Base-by-base conservation (phyloP, 1,140 invertebrate species). In the Philotrypesis tridentata region DNA sequence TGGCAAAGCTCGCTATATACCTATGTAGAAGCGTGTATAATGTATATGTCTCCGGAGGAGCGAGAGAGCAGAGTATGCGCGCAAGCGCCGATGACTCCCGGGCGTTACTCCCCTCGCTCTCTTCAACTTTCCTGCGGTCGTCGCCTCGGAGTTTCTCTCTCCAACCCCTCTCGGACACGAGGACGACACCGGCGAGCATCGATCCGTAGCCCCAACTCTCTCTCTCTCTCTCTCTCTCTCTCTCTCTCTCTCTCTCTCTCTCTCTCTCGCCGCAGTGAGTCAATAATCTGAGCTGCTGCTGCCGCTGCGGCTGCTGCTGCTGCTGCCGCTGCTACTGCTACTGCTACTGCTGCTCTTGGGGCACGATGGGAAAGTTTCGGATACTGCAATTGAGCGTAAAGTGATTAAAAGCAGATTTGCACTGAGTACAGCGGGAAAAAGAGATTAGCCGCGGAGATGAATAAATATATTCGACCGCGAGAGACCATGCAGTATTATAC, bases 31-130 rank as follows among this genome's bases (percentile, higher is more conserved):
- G 33, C 9, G 9, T 37, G 9, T 37, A 37, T 37, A 37, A 48
- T 17, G 17, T 48, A 21, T 43, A 33, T 73, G 33, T 72, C 78
- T 31, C 68, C 27, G 73, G 60, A 27, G 33, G n/a, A n/a, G 29
- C 3, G 70, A 48, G 40, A 25, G 25, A 40, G 0, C 60, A 84
- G 85, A 87, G 33, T 37, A 9, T 87, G 88, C 88, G 90, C 90
- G 89, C 89, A 89, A 89, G 90, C 90, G 71, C 68, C 71, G 60
- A 43, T 33, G 61, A 73, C 55, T 40, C 78, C 86, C 84, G 84
- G 86, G 75, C 83, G 83, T 65, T 79, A 82, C 65, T 77, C 79
- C 79, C 79, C 77, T 83, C 85, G 84, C 83, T 79, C 81, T 82
- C n/a, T n/a, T n/a, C 84, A 48, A 70, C 81, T 80, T n/a, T 37